Evolutionary conservation across 2,113 vertebrate species (phyloP).

Genomic region (Notechis scutatus): DNA sequence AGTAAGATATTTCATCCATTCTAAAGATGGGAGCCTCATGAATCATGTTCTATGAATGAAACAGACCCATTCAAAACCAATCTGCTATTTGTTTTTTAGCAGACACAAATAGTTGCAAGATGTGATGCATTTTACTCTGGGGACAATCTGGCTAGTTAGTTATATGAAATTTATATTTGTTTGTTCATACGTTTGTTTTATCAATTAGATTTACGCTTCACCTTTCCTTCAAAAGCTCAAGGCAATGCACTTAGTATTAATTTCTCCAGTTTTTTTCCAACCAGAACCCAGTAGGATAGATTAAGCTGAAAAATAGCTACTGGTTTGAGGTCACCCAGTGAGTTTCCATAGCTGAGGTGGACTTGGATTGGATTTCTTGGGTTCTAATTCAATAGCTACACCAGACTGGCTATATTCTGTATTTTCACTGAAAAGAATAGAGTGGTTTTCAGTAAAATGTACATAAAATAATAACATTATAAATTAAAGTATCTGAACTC

Average conservation of each 20-base stretch:
- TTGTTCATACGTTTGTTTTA: not conserved
- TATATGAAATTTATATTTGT: not conserved
- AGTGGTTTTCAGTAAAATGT: not conserved
- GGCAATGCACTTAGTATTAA: not conserved
- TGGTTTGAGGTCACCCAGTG: not conserved
- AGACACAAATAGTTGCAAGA: not conserved
- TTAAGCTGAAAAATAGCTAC: not conserved
- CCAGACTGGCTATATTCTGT: not conserved
- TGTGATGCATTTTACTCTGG: not conserved
- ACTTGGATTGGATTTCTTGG: not conserved
- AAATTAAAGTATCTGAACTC: not conserved
- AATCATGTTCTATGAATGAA: not conserved
- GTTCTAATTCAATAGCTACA: not conserved
- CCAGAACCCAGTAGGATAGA: not conserved
- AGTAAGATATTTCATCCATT: not conserved
- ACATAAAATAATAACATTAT: not conserved
- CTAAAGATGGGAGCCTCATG: not conserved
- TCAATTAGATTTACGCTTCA: not conserved
- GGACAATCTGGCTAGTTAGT: not conserved
- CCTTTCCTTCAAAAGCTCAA: not conserved
- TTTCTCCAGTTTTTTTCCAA: not conserved
- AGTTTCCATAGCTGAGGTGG: not conserved
- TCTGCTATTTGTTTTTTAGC: not conserved
- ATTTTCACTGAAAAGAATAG: not conserved
- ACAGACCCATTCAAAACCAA: not conserved